Conservation (phyloP, 2,113 vertebrate species). For the Vulpes lagopus region DNA sequence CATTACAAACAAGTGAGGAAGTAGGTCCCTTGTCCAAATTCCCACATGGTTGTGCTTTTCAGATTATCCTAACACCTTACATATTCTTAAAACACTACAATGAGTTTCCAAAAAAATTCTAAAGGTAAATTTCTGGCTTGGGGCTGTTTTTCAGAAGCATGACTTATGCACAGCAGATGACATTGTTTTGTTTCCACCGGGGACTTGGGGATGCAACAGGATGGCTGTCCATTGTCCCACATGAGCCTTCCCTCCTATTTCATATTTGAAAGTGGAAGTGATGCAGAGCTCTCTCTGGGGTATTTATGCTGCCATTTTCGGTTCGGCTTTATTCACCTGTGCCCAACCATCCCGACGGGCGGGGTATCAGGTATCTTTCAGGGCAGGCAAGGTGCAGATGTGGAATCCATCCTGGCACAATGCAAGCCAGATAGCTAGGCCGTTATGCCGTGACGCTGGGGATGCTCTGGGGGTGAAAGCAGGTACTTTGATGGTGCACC, state of each 20-base stretch:
- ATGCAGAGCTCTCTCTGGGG: background rate
- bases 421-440: background rate
- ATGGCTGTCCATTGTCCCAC: no score
- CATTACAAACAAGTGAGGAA: no score
- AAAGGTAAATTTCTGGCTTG: background rate
- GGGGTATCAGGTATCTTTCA: accelerated
- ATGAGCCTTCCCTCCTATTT: background rate
- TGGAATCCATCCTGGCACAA: accelerated
- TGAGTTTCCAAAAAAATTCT: background rate
- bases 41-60: background rate
- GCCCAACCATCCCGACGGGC: no score
- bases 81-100: background rate
- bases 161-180: background rate
- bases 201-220: background rate
- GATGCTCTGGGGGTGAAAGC: background rate
- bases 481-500: no score
- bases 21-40: background rate
- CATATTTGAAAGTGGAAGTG: background rate
- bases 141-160: background rate
- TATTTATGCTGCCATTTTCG: background rate
- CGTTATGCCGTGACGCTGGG: no score
- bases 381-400: accelerated
- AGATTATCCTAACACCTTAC: background rate
- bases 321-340: background rate
- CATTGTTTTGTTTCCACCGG: background rate